These are phyloP conservation scores for Sebastes fasciatus DNA, from an alignment of 2,113 vertebrate species.

Conservation along the genomic window DNA sequence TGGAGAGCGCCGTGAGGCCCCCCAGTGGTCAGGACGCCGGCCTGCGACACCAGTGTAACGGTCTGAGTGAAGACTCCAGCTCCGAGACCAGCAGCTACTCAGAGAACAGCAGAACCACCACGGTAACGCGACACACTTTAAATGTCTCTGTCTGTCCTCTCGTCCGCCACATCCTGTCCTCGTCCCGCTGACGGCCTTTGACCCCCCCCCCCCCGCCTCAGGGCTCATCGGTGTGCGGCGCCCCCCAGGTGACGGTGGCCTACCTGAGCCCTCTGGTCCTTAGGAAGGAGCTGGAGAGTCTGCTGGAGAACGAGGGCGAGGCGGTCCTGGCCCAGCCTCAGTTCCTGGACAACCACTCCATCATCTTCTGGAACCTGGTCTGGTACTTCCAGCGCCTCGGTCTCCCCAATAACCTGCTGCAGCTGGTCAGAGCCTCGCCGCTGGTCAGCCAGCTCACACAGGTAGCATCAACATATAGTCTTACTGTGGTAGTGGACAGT, in stretches of 20 bases:
- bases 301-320: conserved; percentile 94
- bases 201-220: not conserved
- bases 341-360: conserved; percentile 91
- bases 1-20: conserved; percentile 78
- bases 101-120: conserved; percentile 73
- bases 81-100: conserved; percentile 82
- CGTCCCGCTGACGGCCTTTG: not conserved
- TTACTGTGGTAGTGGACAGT: not conserved
- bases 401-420: conserved; percentile 89
- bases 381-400: conserved; percentile 93
- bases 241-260: conserved; percentile 86
- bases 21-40: conserved; percentile 70
- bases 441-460: conserved; percentile 76
- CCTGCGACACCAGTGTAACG: conserved; percentile 84
- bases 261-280: conserved; percentile 95
- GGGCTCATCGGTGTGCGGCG: conserved; percentile 52
- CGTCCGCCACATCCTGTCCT: too few species aligned
- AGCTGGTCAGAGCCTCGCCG: conserved; percentile 86
- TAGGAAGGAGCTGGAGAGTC: conserved; percentile 93
- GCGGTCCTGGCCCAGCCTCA: conserved; percentile 88
- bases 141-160: not conserved
- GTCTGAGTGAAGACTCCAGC: conserved; percentile 86
- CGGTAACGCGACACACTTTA: conserved; percentile 55
- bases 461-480: conserved; percentile 54
- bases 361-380: conserved; percentile 97